Evolutionary conservation across 1,140 invertebrate genomes (phyloP).

Genomic region (Olivierus martensii): DNA sequence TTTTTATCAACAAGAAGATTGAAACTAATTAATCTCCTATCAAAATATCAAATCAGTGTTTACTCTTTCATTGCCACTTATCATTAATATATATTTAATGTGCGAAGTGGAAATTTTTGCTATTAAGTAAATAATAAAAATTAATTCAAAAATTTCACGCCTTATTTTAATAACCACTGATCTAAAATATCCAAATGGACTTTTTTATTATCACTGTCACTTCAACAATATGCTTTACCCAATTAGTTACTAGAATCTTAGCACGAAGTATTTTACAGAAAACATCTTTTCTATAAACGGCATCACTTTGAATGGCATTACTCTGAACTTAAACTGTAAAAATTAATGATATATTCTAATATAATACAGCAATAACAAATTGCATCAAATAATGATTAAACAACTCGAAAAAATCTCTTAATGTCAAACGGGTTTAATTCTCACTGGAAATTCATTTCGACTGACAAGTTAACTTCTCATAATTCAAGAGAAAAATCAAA

Average conservation of each 20-base stretch:
- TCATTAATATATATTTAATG: no score
- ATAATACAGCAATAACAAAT: neutral
- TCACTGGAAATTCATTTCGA: neutral
- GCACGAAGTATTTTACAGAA: constrained; percentile 68
- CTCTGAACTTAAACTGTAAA: constrained; percentile 54
- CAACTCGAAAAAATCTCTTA: neutral
- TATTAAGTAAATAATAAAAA: no score
- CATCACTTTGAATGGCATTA: constrained; percentile 59
- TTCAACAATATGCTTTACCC: constrained; percentile 80
- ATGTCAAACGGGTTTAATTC: neutral
- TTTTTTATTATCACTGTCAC: constrained; percentile 79
- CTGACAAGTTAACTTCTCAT: neutral
- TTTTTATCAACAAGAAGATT: no score
- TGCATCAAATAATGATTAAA: neutral
- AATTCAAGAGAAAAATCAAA: neutral
- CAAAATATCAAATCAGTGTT: no score
- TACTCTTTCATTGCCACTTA: no score
- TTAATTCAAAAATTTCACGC: no score
- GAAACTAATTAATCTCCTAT: no score
- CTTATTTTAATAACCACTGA: no score
- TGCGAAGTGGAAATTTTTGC: no score
- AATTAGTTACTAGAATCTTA: constrained; percentile 86
- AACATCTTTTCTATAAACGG: constrained; percentile 58
- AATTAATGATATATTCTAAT: neutral
- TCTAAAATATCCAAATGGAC: constrained; percentile 65